These are phyloP conservation scores for Thinocorus orbignyianus DNA, from an alignment of 2,113 vertebrate species.

Conservation along the genomic window DNA sequence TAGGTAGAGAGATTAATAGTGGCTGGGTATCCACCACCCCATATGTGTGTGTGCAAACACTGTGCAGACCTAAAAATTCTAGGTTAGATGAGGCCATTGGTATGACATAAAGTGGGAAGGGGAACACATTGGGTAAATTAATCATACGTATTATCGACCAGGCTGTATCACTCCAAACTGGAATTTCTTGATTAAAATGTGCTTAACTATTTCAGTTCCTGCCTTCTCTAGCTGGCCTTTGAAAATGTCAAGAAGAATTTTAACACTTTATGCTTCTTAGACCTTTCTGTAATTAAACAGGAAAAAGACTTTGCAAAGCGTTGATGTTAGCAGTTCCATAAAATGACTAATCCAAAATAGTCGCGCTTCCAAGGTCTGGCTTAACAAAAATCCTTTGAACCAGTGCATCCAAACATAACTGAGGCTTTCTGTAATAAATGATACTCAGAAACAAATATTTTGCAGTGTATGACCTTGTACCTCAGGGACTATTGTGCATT, in stretches of 20 bases:
- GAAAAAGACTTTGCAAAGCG: not conserved
- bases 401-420: not conserved
- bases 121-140: not conserved
- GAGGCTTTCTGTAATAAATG: not conserved
- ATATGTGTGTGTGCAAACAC: not conserved
- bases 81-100: not conserved
- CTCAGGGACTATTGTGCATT: not conserved
- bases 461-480: conserved; percentile 9
- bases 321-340: not conserved
- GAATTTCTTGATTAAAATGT: not conserved
- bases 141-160: not conserved
- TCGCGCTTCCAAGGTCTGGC: conserved; percentile 12
- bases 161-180: not conserved
- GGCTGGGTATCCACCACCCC: not conserved
- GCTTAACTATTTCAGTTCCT: not conserved
- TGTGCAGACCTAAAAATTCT: not conserved
- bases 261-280: not conserved
- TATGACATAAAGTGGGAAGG: not conserved
- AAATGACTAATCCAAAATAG: conserved; percentile 33
- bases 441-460: not conserved
- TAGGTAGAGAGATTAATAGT: not conserved
- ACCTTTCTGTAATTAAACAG: not conserved
- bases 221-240: not conserved
- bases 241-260: not conserved
- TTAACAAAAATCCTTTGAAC: conserved; percentile 35